Percentiles rank a stretch among this genome's conserved stretches.
Evolutionary conservation across 2,888 invertebrate species (phyloP).

Genomic region (Busseola fusca): DNA sequence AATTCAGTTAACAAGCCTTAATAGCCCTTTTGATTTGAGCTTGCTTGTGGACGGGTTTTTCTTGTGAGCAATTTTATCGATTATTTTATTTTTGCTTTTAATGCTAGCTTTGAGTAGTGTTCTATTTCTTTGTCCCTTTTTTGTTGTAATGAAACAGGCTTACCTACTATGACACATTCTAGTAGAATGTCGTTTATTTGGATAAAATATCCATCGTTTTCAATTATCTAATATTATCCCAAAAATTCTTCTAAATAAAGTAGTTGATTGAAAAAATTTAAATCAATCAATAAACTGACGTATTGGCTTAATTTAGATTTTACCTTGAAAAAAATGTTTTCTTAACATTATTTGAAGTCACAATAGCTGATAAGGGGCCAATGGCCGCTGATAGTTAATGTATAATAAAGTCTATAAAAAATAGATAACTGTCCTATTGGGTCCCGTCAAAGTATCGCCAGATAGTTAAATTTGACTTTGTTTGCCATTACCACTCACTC

Average conservation of each 20-base stretch:
- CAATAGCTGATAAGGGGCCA: not conserved
- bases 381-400: not conserved
- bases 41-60: conserved; percentile 24
- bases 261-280: no score
- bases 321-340: not conserved
- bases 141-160: not conserved
- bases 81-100: conserved; percentile 7
- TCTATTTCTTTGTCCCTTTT: not conserved
- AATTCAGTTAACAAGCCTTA: conserved; percentile 36
- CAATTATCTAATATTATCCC: not conserved
- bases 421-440: no score
- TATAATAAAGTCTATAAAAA: no score
- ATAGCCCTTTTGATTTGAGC: conserved; percentile 44
- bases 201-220: not conserved
- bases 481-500: not conserved
- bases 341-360: not conserved
- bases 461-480: not conserved
- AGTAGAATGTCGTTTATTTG: no score
- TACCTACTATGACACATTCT: not conserved
- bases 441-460: not conserved
- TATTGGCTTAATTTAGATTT: not conserved
- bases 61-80: conserved; percentile 29
- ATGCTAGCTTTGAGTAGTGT: not conserved
- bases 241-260: no score
- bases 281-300: no score